A percentile compares a stretch with the other conserved stretches of the same genome.
phyloP scores from a whole-genome alignment of 2,888 invertebrate genomes.

The Rhogogaster chlorosoma region DNA sequence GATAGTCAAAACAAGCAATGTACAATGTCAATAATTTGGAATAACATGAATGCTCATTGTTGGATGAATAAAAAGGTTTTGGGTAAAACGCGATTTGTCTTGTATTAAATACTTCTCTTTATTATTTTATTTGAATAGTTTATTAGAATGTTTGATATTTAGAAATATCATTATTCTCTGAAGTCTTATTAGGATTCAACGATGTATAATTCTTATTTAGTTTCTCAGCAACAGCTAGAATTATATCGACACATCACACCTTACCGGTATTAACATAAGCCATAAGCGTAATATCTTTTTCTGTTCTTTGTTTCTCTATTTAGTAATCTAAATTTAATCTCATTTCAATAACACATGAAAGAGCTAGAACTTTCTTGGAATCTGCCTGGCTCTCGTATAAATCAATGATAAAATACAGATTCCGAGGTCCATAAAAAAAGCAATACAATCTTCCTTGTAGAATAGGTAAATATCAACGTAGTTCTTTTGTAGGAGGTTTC shows the following conservation, averaged over 20 bases:
- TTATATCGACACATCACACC: neutral
- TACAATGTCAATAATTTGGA: neutral
- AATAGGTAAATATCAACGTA: constrained; percentile 62
- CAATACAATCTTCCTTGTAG: neutral
- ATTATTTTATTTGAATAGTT: neutral
- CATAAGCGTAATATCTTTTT: neutral
- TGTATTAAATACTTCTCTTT: constrained; percentile 11
- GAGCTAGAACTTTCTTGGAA: neutral
- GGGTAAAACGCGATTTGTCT: neutral
- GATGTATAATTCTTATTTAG: neutral
- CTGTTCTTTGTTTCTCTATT: neutral
- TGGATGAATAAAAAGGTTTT: constrained; percentile 39
- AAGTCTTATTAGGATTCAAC: neutral
- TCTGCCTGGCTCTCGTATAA: neutral
- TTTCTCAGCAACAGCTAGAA: neutral
- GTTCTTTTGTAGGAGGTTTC: constrained; percentile 71
- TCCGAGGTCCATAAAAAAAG: neutral
- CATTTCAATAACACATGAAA: neutral
- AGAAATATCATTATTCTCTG: neutral
- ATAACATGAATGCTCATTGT: constrained; percentile 4
- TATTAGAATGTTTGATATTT: neutral
- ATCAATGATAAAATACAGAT: neutral
- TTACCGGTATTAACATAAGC: neutral
- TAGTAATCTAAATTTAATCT: neutral
- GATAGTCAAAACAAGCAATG: neutral